These are phyloP conservation scores for Dendrocopos noguchii DNA, from an alignment of 2,113 vertebrate species.

Conservation along the genomic window DNA sequence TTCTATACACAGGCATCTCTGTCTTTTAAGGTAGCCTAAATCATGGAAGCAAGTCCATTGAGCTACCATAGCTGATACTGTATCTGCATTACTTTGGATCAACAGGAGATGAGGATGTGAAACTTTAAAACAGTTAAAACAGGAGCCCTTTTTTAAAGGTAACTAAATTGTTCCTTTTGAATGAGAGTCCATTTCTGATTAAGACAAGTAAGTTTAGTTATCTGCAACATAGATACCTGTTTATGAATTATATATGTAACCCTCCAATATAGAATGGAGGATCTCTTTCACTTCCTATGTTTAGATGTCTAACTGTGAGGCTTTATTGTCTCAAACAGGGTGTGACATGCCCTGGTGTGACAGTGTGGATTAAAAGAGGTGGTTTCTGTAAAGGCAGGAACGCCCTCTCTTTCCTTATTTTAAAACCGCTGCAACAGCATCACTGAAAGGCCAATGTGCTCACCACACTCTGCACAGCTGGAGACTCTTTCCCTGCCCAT, in stretches of 20 bases:
- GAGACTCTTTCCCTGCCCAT: too few species aligned
- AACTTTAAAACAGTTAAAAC: background rate
- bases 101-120: background rate
- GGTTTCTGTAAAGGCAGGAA: too few species aligned
- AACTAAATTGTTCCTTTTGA: background rate
- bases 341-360: too few species aligned
- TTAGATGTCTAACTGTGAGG: background rate
- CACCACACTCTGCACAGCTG: too few species aligned
- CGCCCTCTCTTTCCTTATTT: too few species aligned
- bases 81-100: background rate
- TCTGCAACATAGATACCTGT: background rate
- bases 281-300: background rate
- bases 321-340: too few species aligned
- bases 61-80: background rate
- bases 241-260: background rate
- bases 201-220: background rate
- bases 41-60: background rate
- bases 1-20: background rate
- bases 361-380: too few species aligned
- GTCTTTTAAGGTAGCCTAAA: background rate
- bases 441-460: too few species aligned
- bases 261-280: background rate
- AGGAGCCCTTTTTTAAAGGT: background rate
- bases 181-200: background rate
- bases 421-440: too few species aligned